Base-by-base conservation (phyloP, 2,888 invertebrate species). In the Chydorus sphaericus region DNA sequence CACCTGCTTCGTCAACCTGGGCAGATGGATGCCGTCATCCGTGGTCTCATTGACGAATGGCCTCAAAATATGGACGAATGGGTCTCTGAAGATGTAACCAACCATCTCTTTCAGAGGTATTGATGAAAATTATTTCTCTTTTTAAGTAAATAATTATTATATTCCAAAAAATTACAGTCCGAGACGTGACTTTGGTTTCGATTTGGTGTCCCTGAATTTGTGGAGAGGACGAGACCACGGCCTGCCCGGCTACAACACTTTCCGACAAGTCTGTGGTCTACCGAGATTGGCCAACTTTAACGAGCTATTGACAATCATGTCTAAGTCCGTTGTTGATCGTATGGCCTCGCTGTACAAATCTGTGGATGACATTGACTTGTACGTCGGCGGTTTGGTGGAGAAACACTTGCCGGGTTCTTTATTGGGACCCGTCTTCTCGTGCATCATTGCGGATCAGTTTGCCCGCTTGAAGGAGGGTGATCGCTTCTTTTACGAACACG, bases 381-480 rank as follows among this genome's bases (percentile, higher is more conserved):
- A 85, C 14, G 85, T 90, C 7, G 93, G 83, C 1, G 91, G 84
- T 1, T 80, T 88, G 0, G 67, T 90, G 53, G 93, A 93, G 69
- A 70, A 71, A 1, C 81, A 82, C 57, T 82, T 88, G 1, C 78
- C 79, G 0, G 88, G 84, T 0, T 80, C 89, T 0, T 74, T 85
- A 49, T 77, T 84, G 0, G 92, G 93, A 0, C 91, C 91, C 1
- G 90, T 91, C 0, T 90, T 85, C 75, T 76, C 88, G 3, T 91
- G 91, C 66, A 83, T 93, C 61, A 71, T 92, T 4, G 83, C 84
- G 0, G 86, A 85, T 66, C 91, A 92, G 71, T 92, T 92, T 73
- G 84, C 80, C 66, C 77, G 86, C 60, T 84, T 90, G 0, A 78
- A 90, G 63, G 83, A 79, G 8, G 89, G 88, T 0, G 93, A 93